phyloP scores from a whole-genome alignment of 2,113 vertebrate species.

The Heterochromis multidens region DNA sequence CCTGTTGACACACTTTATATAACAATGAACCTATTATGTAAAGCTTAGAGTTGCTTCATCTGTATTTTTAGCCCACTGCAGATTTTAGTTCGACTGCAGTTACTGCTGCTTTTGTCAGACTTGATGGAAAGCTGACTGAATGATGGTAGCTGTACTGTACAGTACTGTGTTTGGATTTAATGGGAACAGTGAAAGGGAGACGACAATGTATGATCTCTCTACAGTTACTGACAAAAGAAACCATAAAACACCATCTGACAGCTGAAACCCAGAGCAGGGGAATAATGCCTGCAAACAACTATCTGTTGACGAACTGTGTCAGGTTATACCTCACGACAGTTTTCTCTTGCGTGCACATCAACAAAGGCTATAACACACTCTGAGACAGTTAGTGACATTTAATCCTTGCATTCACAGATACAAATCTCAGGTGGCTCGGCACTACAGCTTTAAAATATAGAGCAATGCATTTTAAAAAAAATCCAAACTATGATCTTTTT shows the following conservation, averaged over 20 bases:
- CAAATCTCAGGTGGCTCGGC: neutral
- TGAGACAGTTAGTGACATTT: neutral
- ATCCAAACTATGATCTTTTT: accelerated
- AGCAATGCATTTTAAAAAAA: neutral
- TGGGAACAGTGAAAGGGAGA: neutral
- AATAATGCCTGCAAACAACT: neutral
- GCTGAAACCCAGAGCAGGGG: neutral
- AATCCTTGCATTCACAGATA: too few species aligned
- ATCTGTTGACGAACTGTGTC: neutral
- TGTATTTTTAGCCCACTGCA: neutral
- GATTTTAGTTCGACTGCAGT: neutral
- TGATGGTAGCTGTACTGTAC: neutral
- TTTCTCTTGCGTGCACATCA: neutral
- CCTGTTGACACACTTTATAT: neutral
- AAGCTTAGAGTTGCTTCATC: neutral
- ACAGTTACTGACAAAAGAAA: neutral
- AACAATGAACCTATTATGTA: neutral
- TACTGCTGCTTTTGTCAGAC: neutral
- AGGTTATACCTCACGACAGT: accelerated
- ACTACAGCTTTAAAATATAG: neutral
- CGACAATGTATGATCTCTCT: neutral
- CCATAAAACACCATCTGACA: neutral
- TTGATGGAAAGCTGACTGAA: neutral
- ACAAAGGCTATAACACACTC: accelerated
- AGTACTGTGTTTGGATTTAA: neutral